A percentile compares a stretch with the other conserved stretches of the same genome.
These are phyloP conservation scores for Macrobrachium nipponense DNA, from an alignment of 1,140 invertebrate genomes.

Conservation along the genomic window DNA sequence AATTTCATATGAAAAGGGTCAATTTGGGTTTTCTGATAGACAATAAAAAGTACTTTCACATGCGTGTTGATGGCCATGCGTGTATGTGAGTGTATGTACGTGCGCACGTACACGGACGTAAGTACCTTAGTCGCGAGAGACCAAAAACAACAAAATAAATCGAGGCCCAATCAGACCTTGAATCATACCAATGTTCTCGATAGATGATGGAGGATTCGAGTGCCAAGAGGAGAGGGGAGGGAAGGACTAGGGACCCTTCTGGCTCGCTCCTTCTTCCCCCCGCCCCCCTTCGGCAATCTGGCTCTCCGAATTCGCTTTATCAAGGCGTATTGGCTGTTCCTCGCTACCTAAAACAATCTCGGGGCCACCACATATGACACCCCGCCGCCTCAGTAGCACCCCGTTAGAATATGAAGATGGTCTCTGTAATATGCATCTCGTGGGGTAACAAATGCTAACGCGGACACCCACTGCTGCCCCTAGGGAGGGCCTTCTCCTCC, in stretches of 20 bases:
- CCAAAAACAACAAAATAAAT: too few relatives aligned
- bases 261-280: neutral
- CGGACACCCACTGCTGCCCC: neutral
- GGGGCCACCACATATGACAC: constrained; percentile 27
- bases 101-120: neutral
- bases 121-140: too few relatives aligned
- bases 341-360: constrained; percentile 19
- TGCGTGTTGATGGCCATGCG: too few relatives aligned
- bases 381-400: constrained; percentile 30
- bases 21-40: neutral
- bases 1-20: neutral
- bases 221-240: neutral
- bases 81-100: neutral
- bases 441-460: constrained; percentile 46
- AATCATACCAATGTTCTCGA: too few relatives aligned
- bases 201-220: too few relatives aligned
- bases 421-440: constrained; percentile 54
- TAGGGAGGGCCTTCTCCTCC: neutral
- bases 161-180: too few relatives aligned
- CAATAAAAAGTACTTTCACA: too few relatives aligned
- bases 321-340: constrained; percentile 7
- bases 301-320: neutral
- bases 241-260: neutral
- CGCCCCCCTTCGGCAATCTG: neutral
- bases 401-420: constrained; percentile 61